Conservation (phyloP, 1,140 invertebrate genomes). For the Brachionus angularis region DNA sequence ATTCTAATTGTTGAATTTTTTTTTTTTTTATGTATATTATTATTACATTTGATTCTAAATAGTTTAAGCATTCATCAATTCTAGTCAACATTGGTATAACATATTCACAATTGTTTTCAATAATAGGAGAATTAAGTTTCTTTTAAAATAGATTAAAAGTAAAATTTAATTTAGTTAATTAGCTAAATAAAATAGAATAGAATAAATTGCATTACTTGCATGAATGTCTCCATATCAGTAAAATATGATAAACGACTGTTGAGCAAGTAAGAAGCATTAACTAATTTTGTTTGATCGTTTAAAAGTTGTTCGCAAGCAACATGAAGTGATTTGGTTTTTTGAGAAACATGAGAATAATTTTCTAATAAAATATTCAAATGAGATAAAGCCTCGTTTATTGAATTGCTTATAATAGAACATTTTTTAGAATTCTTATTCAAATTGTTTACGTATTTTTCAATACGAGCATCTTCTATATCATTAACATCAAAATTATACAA, state of each 20-base stretch:
- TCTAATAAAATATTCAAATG: slow-evolving; percentile 1
- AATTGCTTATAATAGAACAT: slow-evolving; percentile 10
- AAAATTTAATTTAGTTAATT: too few species aligned
- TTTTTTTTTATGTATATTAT: neutral
- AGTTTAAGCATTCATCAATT: slow-evolving; percentile 79
- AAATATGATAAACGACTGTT: slow-evolving; percentile 41
- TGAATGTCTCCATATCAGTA: slow-evolving; percentile 24
- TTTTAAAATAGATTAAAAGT: neutral
- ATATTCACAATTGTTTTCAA: slow-evolving; percentile 28
- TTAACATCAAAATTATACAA: slow-evolving; percentile 34
- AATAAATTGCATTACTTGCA: neutral
- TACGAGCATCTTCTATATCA: slow-evolving; percentile 19
- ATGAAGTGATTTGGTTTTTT: slow-evolving; percentile 39
- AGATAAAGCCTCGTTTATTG: neutral
- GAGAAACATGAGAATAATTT: slow-evolving; percentile 35
- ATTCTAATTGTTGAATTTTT: slow-evolving; percentile 73
- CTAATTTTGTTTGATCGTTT: slow-evolving; percentile 29
- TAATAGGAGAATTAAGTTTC: slow-evolving; percentile 23
- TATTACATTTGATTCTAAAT: slow-evolving; percentile 75
- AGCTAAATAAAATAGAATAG: neutral
- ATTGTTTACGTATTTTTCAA: slow-evolving; percentile 25
- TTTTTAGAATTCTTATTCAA: slow-evolving; percentile 30
- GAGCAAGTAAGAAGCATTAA: slow-evolving; percentile 8
- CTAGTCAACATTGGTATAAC: slow-evolving; percentile 68
- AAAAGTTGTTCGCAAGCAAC: slow-evolving; percentile 40